phyloP scores from a whole-genome alignment of 2,888 invertebrate species.

The Ecdyonurus torrentis region DNA sequence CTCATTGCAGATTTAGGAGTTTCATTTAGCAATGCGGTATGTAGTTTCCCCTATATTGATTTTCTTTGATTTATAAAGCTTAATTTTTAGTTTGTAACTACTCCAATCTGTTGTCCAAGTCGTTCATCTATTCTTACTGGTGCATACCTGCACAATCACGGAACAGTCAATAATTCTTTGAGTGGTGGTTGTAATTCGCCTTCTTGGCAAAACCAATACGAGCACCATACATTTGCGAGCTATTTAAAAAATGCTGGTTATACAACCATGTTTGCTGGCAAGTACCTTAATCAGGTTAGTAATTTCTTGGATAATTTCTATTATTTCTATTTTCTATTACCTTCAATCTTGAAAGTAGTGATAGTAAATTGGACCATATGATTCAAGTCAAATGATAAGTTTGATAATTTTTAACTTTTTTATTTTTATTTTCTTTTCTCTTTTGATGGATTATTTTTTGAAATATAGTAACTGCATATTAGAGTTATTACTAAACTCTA shows the following conservation, averaged over 20 bases:
- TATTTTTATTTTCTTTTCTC: not conserved
- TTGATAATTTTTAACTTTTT: no score
- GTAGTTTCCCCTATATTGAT: conserved; percentile 20
- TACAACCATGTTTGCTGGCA: conserved; percentile 80
- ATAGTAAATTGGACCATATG: no score
- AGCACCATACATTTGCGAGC: conserved; percentile 49
- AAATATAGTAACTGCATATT: no score
- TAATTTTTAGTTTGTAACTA: conserved; percentile 52
- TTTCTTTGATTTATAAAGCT: not conserved
- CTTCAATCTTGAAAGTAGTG: no score
- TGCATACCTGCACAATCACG: conserved; percentile 66
- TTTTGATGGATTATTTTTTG: not conserved
- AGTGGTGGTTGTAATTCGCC: conserved; percentile 57
- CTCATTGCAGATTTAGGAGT: conserved; percentile 46
- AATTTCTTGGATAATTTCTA: no score
- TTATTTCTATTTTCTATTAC: no score
- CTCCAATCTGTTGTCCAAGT: conserved; percentile 81
- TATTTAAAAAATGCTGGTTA: conserved; percentile 49
- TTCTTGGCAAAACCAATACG: conserved; percentile 46
- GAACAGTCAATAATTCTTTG: conserved; percentile 58
- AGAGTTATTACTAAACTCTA: no score
- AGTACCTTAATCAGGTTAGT: conserved; percentile 74
- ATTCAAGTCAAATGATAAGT: no score
- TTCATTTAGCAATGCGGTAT: conserved; percentile 57
- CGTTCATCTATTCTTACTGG: conserved; percentile 76